These are phyloP conservation scores for Tiphia femorata DNA, from an alignment of 2,888 invertebrate genomes.

Conservation along the genomic window DNA sequence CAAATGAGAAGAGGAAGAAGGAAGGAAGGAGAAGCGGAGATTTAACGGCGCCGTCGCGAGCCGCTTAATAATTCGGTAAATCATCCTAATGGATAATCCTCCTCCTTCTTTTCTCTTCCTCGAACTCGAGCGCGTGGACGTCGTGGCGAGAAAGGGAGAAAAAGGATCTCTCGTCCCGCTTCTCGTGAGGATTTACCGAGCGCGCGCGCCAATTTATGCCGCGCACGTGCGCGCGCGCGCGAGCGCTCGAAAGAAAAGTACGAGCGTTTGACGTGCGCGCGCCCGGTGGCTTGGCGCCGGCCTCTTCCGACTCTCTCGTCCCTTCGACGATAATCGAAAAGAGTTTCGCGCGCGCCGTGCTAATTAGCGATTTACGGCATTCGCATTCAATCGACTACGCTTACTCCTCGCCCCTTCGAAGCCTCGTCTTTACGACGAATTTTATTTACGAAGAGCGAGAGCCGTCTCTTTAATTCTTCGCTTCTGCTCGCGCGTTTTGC, in stretches of 20 bases:
- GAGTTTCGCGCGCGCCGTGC: background rate
- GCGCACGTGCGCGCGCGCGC: too few relatives aligned
- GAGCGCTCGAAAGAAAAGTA: too few relatives aligned
- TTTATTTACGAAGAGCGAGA: too few relatives aligned
- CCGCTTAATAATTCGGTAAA: constrained; percentile 48
- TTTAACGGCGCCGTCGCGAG: constrained; percentile 36
- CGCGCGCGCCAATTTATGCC: background rate
- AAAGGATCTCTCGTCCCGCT: background rate
- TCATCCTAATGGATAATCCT: constrained; percentile 43
- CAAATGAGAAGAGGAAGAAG: background rate
- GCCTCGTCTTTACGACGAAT: background rate
- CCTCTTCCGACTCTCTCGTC: background rate
- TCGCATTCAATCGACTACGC: background rate
- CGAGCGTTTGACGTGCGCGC: too few relatives aligned
- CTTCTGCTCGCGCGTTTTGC: background rate
- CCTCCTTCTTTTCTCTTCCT: constrained; percentile 27
- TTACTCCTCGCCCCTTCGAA: background rate
- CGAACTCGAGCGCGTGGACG: background rate
- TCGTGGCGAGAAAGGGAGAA: background rate
- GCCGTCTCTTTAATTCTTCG: background rate
- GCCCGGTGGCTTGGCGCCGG: too few relatives aligned
- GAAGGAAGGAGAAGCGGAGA: constrained; percentile 10
- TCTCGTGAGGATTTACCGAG: background rate
- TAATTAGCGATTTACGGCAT: background rate
- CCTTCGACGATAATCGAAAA: background rate